phyloP scores from a whole-genome alignment of 2,113 vertebrate species.

The Oxyura jamaicensis region DNA sequence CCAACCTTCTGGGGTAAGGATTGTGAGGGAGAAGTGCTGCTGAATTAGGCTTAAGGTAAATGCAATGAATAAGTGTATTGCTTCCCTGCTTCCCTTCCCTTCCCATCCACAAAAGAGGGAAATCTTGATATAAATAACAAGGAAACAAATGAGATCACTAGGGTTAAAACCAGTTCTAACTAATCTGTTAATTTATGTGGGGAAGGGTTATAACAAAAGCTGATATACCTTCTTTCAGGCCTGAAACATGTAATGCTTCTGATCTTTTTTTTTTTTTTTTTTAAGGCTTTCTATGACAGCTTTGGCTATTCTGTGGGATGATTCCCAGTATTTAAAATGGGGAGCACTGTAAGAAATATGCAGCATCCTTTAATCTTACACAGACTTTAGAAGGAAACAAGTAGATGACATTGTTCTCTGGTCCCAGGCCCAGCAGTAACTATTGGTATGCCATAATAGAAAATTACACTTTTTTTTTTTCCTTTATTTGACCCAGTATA shows the following conservation, averaged over 20 bases:
- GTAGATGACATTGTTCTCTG: not conserved
- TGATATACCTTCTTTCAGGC: not conserved
- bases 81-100: not conserved
- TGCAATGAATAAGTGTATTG: not conserved
- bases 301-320: not conserved
- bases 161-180: not conserved
- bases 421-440: not conserved
- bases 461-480: not conserved
- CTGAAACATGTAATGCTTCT: not conserved
- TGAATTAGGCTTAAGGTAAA: not conserved
- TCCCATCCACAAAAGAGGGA: not conserved
- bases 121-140: not conserved
- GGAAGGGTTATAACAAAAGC: not conserved
- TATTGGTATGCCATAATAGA: not conserved
- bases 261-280: not conserved
- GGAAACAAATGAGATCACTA: not conserved
- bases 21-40: not conserved
- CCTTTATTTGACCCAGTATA: not conserved
- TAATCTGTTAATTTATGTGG: not conserved
- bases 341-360: rapidly evolving
- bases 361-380: not conserved
- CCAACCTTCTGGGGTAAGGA: not conserved
- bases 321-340: not conserved
- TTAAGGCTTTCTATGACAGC: not conserved
- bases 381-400: not conserved